Conservation (phyloP, 2,888 invertebrate genomes). For the Diarsia rubi region DNA sequence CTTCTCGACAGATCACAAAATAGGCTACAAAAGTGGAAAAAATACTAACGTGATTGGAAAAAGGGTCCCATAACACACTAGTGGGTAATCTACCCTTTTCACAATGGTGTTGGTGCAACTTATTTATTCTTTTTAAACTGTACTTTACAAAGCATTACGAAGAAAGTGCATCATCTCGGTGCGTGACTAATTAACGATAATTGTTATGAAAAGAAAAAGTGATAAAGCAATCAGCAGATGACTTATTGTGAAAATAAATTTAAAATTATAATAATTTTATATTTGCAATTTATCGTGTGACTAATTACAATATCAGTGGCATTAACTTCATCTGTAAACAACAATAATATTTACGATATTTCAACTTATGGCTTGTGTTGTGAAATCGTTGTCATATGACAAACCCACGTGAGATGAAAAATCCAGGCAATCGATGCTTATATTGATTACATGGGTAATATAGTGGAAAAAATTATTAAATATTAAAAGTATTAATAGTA, state of each 20-base stretch:
- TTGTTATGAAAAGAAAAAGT: slow-evolving; percentile 26
- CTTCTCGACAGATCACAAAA: no score
- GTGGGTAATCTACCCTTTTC: background rate
- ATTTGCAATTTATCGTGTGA: slow-evolving; percentile 20
- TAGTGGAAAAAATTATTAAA: slow-evolving; percentile 24
- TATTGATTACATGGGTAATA: slow-evolving; percentile 40
- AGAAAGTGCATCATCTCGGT: slow-evolving; percentile 20
- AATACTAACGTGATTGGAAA: no score
- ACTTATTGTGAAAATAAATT: slow-evolving; percentile 37
- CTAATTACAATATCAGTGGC: slow-evolving; percentile 38
- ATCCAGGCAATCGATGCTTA: slow-evolving; percentile 12
- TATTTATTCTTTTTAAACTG: background rate
- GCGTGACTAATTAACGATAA: slow-evolving; percentile 36
- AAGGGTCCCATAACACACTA: background rate
- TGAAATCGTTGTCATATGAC: slow-evolving; percentile 24
- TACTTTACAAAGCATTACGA: slow-evolving; percentile 7
- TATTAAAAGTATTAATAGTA: slow-evolving; percentile 20
- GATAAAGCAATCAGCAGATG: slow-evolving; percentile 39
- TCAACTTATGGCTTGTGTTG: slow-evolving; percentile 2
- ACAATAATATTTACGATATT: slow-evolving; percentile 18
- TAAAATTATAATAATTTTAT: slow-evolving; percentile 2
- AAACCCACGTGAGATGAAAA: slow-evolving; percentile 16
- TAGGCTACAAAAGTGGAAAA: no score
- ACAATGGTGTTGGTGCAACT: background rate
- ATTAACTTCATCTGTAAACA: slow-evolving; percentile 36